Base-by-base conservation (phyloP, 2,888 invertebrate species). In the Schizotus pectinicornis region DNA sequence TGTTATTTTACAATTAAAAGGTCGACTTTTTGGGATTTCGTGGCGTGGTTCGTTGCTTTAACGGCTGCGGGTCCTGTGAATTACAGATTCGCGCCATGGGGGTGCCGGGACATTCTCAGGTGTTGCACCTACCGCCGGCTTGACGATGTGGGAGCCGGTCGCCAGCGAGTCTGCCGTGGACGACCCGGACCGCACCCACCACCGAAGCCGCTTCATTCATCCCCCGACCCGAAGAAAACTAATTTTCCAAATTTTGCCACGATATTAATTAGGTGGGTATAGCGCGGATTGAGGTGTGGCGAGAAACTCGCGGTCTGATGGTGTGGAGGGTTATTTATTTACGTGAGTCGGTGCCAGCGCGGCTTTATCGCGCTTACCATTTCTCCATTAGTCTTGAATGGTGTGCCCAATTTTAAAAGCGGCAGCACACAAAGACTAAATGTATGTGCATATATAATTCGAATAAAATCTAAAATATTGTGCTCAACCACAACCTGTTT, bases 381-480 rank as follows among this genome's bases (percentile, higher is more conserved):
- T 56, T 56, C 52, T 57, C 57, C 58, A 58, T 58, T 58, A 53
- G 58, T 54, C 53, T 49, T 58, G 53, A 49, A 53, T 42, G 45
- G 58, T 58, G 58, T 58, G 57, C 57, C 58, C 58, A 58, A 58
- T 58, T 54, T 58, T 41, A 67, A 71, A 68, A 68, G 74, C 74
- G 74, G 74, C 74, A 65, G 71, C 67, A 66, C 61, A 74, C 73
- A 74, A 73, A 74, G 71, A 63, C 59, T 45, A 70, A 73, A 73
- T 69, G 66, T 74, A 74, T 74, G 73, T 70, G 72, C 74, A 74
- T 74, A 74, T 68, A 72, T 74, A 73, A 74, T 73, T 68, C 69
- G 73, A 69, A 74, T 71, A 73, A 73, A 72, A 71, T 72, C 67
- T 71, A 67, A 74, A 71, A 74, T 73, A 72, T 72, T 72, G 70